phyloP scores from a whole-genome alignment of 2,888 invertebrate genomes.

The Chloroclystis v-ata region DNA sequence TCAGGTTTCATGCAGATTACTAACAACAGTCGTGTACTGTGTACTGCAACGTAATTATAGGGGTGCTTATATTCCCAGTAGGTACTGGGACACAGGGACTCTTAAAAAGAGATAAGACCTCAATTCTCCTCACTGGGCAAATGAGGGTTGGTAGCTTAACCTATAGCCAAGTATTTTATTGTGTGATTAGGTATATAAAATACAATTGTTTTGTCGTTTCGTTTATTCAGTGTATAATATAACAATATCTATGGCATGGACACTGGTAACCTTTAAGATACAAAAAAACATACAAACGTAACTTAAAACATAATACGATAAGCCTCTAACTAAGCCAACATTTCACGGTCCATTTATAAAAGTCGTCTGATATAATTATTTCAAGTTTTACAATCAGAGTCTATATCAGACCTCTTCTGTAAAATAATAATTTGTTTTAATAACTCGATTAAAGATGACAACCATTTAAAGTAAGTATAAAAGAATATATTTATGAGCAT shows the following conservation, averaged over 20 bases:
- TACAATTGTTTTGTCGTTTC: constrained; percentile 41
- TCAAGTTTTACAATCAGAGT: constrained; percentile 8
- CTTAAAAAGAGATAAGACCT: no score
- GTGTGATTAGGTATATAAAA: no score
- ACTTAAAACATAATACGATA: constrained; percentile 37
- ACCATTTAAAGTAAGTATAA: constrained; percentile 2
- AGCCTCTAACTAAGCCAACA: constrained; percentile 51
- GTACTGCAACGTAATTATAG: no score
- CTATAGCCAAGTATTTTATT: no score
- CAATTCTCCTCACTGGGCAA: no score
- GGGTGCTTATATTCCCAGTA: no score
- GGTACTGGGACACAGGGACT: no score
- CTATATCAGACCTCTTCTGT: background rate
- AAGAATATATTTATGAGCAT: background rate
- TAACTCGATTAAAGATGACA: no score
- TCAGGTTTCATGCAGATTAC: no score
- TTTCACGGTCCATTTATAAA: constrained; percentile 11
- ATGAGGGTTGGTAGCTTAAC: no score
- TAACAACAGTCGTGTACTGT: no score
- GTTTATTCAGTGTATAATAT: constrained; percentile 71
- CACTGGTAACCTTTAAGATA: constrained; percentile 70
- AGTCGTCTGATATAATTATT: constrained; percentile 3
- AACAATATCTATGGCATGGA: constrained; percentile 75
- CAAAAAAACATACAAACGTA: constrained; percentile 43
- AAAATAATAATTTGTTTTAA: no score